Percentiles rank a stretch among this genome's conserved stretches.
phyloP scores from a whole-genome alignment of 2,888 invertebrate species.

The Apodemia zela region DNA sequence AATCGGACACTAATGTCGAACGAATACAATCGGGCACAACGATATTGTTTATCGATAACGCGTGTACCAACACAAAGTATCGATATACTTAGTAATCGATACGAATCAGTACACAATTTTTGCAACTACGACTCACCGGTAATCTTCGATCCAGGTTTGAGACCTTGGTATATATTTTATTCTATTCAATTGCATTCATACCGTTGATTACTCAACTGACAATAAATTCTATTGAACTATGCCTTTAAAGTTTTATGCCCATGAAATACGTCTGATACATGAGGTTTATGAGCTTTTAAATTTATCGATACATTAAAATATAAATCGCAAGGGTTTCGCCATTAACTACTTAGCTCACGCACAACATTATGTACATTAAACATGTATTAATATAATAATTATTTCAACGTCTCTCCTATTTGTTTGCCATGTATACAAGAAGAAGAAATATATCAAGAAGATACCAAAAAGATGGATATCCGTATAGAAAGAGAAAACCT shows the following conservation, averaged over 20 bases:
- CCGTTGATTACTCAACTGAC: constrained; percentile 34
- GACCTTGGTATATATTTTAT: constrained; percentile 67
- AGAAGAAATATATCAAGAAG: no score
- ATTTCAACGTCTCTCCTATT: no score
- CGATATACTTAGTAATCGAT: not conserved
- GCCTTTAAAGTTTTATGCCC: constrained; percentile 17
- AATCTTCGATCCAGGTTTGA: constrained; percentile 64
- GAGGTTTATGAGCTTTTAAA: constrained; percentile 13
- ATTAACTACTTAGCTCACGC: not conserved
- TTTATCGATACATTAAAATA: constrained; percentile 14
- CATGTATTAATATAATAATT: no score
- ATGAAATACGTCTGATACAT: constrained; percentile 11
- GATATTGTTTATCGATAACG: no score
- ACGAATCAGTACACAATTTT: not conserved
- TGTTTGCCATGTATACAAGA: no score
- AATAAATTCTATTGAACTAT: constrained; percentile 28
- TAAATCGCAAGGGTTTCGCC: not conserved
- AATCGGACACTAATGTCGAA: no score
- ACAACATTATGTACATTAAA: not conserved
- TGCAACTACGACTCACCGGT: constrained; percentile 38
- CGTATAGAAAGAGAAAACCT: no score
- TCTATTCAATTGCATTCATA: constrained; percentile 45
- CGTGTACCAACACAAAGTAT: not conserved
- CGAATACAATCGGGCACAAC: no score
- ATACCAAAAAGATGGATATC: no score